Evolutionary conservation across 2,113 vertebrate species (phyloP).

Genomic region (Lepisosteus oculatus): DNA sequence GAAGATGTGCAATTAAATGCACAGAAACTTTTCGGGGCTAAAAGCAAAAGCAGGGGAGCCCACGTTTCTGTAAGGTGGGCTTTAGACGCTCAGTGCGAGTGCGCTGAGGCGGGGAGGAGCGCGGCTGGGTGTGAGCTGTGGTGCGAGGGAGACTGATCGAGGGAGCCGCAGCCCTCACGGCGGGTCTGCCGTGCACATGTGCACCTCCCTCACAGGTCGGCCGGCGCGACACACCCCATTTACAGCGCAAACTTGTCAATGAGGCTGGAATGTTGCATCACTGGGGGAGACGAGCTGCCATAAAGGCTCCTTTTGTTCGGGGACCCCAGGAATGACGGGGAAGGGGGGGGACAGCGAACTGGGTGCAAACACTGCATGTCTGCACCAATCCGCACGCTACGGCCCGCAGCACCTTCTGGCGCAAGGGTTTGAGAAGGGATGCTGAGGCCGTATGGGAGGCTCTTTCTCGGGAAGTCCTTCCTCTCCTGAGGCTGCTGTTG

Average conservation of each 20-base stretch:
- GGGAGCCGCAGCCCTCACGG: constrained; percentile 30
- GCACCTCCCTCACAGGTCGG: constrained; percentile 36
- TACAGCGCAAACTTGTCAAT: constrained; percentile 53
- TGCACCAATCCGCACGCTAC: not conserved
- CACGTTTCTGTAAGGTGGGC: no score
- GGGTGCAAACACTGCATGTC: not conserved
- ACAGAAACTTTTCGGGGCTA: no score
- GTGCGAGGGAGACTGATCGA: constrained; percentile 17
- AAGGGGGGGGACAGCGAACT: not conserved
- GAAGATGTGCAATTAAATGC: no score
- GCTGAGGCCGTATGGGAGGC: not conserved
- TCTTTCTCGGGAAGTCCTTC: constrained; percentile 19
- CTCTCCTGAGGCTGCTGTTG: constrained; percentile 12
- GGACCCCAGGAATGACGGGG: constrained; percentile 15
- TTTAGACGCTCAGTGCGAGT: no score
- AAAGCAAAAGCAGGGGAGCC: no score
- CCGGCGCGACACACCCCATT: constrained; percentile 43
- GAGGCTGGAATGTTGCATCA: constrained; percentile 43
- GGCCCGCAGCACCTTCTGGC: no score
- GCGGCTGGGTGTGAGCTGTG: not conserved
- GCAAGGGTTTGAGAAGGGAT: not conserved
- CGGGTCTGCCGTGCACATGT: constrained; percentile 60
- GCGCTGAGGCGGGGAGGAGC: not conserved
- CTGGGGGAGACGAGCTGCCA: not conserved
- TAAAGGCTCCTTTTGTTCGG: constrained; percentile 6